Conservation (phyloP, 1,140 invertebrate genomes). For the Popillia japonica region DNA sequence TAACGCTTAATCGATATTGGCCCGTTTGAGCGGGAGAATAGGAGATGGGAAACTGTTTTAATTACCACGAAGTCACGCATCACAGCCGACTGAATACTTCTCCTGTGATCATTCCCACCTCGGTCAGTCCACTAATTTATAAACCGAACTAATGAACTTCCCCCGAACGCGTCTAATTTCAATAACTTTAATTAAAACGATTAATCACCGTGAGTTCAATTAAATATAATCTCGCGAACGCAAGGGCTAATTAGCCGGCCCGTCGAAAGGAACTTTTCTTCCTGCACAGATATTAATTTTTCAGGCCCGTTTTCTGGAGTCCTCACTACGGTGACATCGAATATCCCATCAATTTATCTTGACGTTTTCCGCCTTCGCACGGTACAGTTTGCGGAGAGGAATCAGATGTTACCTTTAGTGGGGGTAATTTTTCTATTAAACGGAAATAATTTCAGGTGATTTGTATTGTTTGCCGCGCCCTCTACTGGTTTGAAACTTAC, state of each 20-base stretch:
- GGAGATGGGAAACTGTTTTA: constrained; percentile 36
- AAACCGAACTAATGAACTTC: constrained; percentile 49
- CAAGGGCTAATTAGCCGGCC: constrained; percentile 1
- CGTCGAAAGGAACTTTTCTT: constrained; percentile 20
- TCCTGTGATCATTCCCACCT: constrained; percentile 37
- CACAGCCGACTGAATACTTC: constrained; percentile 4
- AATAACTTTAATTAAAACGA: constrained; percentile 54
- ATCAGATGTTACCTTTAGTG: too few relatives aligned
- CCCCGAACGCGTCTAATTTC: constrained; percentile 48
- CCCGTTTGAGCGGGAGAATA: background rate
- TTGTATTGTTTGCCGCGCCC: too few relatives aligned
- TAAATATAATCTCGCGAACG: constrained; percentile 33
- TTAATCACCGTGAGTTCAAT: constrained; percentile 45
- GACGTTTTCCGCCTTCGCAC: background rate
- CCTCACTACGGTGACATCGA: background rate
- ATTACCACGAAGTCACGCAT: constrained; percentile 31
- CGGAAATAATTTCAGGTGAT: too few relatives aligned
- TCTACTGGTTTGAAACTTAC: too few relatives aligned
- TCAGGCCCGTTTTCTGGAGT: background rate
- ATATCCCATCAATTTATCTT: constrained; percentile 16
- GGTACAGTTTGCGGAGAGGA: background rate
- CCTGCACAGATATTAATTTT: constrained; percentile 20
- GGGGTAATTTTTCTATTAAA: too few relatives aligned
- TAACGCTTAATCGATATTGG: constrained; percentile 12
- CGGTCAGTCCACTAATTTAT: constrained; percentile 48